A percentile compares a stretch with the other conserved stretches of the same genome.
phyloP scores from a whole-genome alignment of 2,888 invertebrate genomes.

The Bibio marci region DNA sequence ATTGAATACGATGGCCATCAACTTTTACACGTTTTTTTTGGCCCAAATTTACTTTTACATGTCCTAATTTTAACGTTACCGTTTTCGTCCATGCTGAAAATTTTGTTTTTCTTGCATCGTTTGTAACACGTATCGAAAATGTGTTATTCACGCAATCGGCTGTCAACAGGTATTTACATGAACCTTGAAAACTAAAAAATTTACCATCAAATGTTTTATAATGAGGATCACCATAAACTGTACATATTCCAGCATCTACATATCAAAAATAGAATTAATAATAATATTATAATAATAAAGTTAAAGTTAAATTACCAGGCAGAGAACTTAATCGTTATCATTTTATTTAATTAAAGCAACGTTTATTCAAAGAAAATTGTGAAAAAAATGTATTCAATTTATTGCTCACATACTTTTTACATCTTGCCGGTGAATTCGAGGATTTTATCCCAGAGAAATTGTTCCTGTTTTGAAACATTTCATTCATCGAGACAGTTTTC shows the following conservation, averaged over 20 bases:
- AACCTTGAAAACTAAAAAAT: conserved; percentile 84
- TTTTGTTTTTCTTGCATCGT: conserved; percentile 63
- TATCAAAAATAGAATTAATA: conserved; percentile 10
- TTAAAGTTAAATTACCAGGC: no score
- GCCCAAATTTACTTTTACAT: conserved; percentile 65
- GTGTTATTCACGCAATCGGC: conserved; percentile 63
- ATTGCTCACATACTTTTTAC: no score
- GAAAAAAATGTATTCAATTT: no score
- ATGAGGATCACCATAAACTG: conserved; percentile 89
- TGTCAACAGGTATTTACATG: conserved; percentile 79
- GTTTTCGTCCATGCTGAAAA: conserved; percentile 86
- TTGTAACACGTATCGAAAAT: conserved; percentile 78
- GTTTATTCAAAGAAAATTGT: no score
- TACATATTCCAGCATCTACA: conserved; percentile 70
- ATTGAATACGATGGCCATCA: conserved; percentile 53
- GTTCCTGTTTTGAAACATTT: no score
- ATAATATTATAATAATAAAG: not conserved
- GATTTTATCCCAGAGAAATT: no score
- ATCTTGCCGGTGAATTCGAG: no score
- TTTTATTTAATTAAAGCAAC: no score
- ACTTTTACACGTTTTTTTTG: conserved; percentile 75
- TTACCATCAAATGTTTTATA: conserved; percentile 91
- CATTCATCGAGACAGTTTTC: no score
- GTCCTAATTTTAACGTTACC: conserved; percentile 59
- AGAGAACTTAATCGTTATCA: no score